These are phyloP conservation scores for Choloepus didactylus DNA, from an alignment of 2,797 vertebrate species.

Conservation along the genomic window DNA sequence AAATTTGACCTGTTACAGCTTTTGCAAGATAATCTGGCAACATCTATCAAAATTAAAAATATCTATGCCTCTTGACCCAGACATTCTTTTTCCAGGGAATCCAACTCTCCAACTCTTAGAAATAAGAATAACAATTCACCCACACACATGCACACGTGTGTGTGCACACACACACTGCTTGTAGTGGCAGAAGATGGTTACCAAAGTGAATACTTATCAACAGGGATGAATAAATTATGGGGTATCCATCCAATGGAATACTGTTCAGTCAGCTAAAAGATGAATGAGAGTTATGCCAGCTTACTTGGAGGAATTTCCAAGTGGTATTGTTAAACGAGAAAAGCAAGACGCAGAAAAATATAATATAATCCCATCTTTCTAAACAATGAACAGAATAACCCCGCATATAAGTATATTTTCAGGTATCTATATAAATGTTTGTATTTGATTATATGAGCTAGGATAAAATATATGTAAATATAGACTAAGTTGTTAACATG, in stretches of 20 bases:
- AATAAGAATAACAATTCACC: constrained; percentile 40
- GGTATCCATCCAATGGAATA: constrained; percentile 20
- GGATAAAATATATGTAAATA: constrained; percentile 42
- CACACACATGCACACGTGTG: not conserved
- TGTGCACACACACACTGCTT: not conserved
- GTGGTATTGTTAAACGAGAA: constrained; percentile 64
- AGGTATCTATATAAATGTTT: not conserved
- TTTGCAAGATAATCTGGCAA: not conserved
- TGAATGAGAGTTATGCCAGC: constrained; percentile 6
- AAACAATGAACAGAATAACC: constrained; percentile 39
- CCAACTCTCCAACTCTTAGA: constrained; percentile 63
- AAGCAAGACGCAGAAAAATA: constrained; percentile 55
- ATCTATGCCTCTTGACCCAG: not conserved
- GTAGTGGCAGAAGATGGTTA: constrained; percentile 45
- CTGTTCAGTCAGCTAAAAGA: constrained; percentile 27
- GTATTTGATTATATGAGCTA: not conserved
- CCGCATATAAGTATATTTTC: constrained; percentile 14
- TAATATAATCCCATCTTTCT: constrained; percentile 56
- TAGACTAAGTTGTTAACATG: constrained; percentile 44
- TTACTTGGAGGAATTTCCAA: constrained; percentile 48
- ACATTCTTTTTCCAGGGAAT: constrained; percentile 63
- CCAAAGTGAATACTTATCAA: constrained; percentile 16
- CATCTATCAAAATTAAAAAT: constrained; percentile 77
- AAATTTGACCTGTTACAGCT: constrained; percentile 73
- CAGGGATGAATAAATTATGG: constrained; percentile 57